These are phyloP conservation scores for Pecten maximus DNA, from an alignment of 2,888 invertebrate genomes.

Conservation along the genomic window DNA sequence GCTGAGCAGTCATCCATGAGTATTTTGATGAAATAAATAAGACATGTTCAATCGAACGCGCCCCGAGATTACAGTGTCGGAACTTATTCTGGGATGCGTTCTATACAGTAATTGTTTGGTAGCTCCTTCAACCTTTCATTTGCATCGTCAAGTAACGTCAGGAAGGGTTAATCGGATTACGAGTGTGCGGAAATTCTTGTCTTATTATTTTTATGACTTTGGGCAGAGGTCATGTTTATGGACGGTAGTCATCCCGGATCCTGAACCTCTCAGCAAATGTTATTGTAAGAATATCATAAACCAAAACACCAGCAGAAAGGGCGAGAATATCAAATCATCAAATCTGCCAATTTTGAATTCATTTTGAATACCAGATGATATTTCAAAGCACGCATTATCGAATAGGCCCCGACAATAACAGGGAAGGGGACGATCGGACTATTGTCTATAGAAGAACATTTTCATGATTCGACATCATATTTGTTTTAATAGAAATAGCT, in stretches of 20 bases:
- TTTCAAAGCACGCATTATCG: not conserved
- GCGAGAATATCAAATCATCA: not conserved
- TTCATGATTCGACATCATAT: slow-evolving; percentile 1
- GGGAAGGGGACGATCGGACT: not conserved
- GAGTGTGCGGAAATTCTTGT: slow-evolving; percentile 17
- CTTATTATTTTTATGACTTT: slow-evolving; percentile 33
- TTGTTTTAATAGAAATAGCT: slow-evolving; percentile 15
- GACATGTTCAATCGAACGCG: slow-evolving; percentile 32
- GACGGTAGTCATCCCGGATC: not conserved
- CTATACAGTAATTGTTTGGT: slow-evolving; percentile 28
- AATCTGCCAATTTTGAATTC: not conserved
- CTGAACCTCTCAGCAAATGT: not conserved
- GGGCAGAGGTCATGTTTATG: slow-evolving; percentile 33
- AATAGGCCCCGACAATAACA: not conserved
- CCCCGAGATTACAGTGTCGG: slow-evolving; percentile 26
- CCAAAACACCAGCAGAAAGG: not conserved
- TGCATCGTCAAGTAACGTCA: slow-evolving; percentile 31
- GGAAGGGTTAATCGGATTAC: slow-evolving; percentile 11
- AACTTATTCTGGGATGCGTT: slow-evolving; percentile 7
- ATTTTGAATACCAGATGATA: not conserved
- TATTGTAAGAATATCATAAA: slow-evolving; percentile 3
- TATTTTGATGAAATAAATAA: slow-evolving; percentile 28
- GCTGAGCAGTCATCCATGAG: slow-evolving; percentile 25
- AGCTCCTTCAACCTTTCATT: slow-evolving; percentile 33
- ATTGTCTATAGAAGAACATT: not conserved